These are phyloP conservation scores for Diadema setosum DNA, from an alignment of 35 echinoderm and acorn worm genomes.

Conservation along the genomic window DNA sequence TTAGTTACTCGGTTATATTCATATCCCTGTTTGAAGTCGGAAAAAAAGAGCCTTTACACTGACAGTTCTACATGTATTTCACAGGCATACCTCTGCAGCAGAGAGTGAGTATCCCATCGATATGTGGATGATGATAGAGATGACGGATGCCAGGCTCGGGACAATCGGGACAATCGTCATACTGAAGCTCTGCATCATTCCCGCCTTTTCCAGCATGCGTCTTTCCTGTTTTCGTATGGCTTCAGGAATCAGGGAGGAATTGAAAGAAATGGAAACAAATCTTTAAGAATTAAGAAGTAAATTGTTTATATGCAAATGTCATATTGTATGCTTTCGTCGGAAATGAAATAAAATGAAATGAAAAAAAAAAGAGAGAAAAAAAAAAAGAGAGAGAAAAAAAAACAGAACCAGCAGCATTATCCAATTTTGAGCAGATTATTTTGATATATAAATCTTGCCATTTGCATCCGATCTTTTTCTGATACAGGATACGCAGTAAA, in stretches of 20 bases:
- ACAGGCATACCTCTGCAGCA: slow-evolving; percentile 42
- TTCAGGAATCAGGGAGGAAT: background rate
- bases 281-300: no score
- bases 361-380: background rate
- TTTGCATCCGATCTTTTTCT: no score
- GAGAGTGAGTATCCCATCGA: slow-evolving; percentile 34
- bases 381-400: background rate
- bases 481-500: no score
- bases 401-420: background rate
- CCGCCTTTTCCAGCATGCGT: slow-evolving; percentile 31
- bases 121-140: slow-evolving; percentile 56
- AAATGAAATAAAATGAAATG: background rate
- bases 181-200: slow-evolving; percentile 53
- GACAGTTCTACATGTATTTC: no score
- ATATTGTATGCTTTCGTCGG: no score
- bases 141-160: slow-evolving; percentile 52
- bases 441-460: no score
- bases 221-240: slow-evolving; percentile 40
- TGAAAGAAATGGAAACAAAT: no score
- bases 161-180: slow-evolving; percentile 47
- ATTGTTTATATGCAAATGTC: no score
- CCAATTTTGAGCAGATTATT: no score
- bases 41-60: no score
- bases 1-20: no score
- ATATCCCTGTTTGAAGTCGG: no score